A percentile compares a stretch with the other conserved stretches of the same genome.
Evolutionary conservation across 2,888 invertebrate genomes (phyloP).

Genomic region (Acrobasis consociella): DNA sequence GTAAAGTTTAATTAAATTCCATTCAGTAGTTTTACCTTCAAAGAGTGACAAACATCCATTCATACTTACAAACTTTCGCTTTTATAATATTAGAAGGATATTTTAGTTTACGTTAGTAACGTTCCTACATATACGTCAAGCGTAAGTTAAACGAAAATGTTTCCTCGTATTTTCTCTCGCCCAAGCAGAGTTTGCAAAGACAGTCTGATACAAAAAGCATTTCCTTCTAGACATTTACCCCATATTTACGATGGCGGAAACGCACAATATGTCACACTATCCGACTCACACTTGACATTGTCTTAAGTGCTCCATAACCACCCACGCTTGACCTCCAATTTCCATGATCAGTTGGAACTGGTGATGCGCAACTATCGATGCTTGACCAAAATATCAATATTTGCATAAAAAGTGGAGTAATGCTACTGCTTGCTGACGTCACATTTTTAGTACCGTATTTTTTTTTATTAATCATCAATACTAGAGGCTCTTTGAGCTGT

Average conservation of each 20-base stretch:
- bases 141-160: not conserved
- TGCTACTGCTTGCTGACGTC: no score
- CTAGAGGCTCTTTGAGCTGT: no score
- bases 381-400: no score
- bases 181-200: not conserved
- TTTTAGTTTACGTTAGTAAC: not conserved
- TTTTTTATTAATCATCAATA: no score
- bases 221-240: constrained; percentile 40
- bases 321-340: constrained; percentile 38
- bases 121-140: not conserved
- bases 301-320: constrained; percentile 42
- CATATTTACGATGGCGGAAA: constrained; percentile 56
- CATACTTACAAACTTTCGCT: no score
- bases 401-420: no score
- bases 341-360: constrained; percentile 27
- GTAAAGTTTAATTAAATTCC: no score
- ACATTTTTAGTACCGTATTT: no score
- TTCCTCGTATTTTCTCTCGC: not conserved
- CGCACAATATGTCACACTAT: constrained; percentile 53
- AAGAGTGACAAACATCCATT: no score
- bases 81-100: no score
- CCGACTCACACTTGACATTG: constrained; percentile 44
- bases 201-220: constrained; percentile 16
- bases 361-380: constrained; percentile 11
- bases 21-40: no score